A percentile compares a stretch with the other conserved stretches of the same genome.
Conservation (phyloP, 2,888 invertebrate species). For the Drosophila vallismaia region DNA sequence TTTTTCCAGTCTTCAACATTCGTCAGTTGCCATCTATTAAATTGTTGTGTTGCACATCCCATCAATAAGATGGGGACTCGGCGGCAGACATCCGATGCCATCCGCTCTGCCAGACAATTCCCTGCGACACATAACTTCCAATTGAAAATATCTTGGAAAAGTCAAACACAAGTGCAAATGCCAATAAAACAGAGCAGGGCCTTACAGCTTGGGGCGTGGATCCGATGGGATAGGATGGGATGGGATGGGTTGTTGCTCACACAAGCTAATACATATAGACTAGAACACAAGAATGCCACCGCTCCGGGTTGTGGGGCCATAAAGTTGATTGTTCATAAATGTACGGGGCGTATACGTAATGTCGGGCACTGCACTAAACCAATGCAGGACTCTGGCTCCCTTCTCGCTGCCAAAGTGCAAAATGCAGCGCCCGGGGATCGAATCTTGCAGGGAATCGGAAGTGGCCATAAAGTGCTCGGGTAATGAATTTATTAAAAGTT, state of each 20-base stretch:
- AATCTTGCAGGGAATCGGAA: slow-evolving; percentile 27
- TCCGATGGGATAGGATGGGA: not conserved
- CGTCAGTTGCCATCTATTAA: slow-evolving; percentile 36
- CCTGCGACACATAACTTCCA: slow-evolving; percentile 48
- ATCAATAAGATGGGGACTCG: slow-evolving; percentile 23
- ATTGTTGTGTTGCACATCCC: slow-evolving; percentile 35
- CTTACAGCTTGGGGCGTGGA: not conserved
- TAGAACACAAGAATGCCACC: slow-evolving; percentile 4
- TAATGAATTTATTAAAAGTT: slow-evolving; percentile 78
- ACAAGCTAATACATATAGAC: slow-evolving; percentile 20
- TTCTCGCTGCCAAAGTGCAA: not conserved
- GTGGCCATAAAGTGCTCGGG: slow-evolving; percentile 57
- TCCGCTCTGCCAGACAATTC: slow-evolving; percentile 27
- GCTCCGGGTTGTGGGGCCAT: slow-evolving; percentile 33
- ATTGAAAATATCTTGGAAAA: slow-evolving; percentile 70
- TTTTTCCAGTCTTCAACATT: slow-evolving; percentile 24
- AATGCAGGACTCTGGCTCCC: slow-evolving; percentile 54
- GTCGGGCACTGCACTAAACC: slow-evolving; percentile 63
- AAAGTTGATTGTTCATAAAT: slow-evolving; percentile 77
- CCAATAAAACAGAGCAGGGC: slow-evolving; percentile 59
- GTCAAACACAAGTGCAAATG: slow-evolving; percentile 66
- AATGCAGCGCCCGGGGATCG: slow-evolving; percentile 18
- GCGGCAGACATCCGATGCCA: slow-evolving; percentile 6
- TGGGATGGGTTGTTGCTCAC: slow-evolving; percentile 7
- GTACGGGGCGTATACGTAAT: slow-evolving; percentile 79